Evolutionary conservation across 2,888 invertebrate species (phyloP).

Genomic region (Trissoscelio sp.): DNA sequence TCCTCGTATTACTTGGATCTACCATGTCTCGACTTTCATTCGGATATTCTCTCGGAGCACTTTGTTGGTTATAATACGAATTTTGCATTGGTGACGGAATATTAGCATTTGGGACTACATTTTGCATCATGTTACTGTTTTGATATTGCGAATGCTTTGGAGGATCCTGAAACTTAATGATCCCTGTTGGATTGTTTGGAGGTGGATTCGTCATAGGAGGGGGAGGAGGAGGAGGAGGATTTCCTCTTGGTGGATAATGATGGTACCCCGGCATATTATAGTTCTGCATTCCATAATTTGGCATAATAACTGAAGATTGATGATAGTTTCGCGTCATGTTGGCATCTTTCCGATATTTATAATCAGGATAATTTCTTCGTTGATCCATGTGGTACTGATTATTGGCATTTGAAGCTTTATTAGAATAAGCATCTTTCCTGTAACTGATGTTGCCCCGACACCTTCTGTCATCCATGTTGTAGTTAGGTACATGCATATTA

Average conservation of each 20-base stretch:
- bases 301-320: slow-evolving; percentile 73
- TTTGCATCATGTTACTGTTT: slow-evolving; percentile 72
- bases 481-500: slow-evolving; percentile 73
- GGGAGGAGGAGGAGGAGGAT: slow-evolving; percentile 14
- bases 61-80: slow-evolving; percentile 75
- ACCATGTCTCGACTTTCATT: slow-evolving; percentile 73
- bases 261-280: slow-evolving; percentile 77
- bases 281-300: slow-evolving; percentile 78
- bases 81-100: slow-evolving; percentile 72
- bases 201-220: slow-evolving; percentile 49
- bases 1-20: slow-evolving; percentile 67
- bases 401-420: slow-evolving; percentile 70
- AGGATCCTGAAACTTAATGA: slow-evolving; percentile 76
- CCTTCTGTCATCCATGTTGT: slow-evolving; percentile 75
- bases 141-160: slow-evolving; percentile 74
- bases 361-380: slow-evolving; percentile 72
- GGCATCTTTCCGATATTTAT: slow-evolving; percentile 78
- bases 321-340: slow-evolving; percentile 73
- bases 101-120: slow-evolving; percentile 64
- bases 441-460: slow-evolving; percentile 73
- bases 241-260: slow-evolving; percentile 74
- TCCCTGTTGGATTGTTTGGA: slow-evolving; percentile 59
- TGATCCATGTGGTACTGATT: slow-evolving; percentile 70
- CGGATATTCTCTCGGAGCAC: slow-evolving; percentile 73
- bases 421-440: slow-evolving; percentile 76